Conservation (phyloP, 2,797 vertebrate species). For the Cossypha caffra region DNA sequence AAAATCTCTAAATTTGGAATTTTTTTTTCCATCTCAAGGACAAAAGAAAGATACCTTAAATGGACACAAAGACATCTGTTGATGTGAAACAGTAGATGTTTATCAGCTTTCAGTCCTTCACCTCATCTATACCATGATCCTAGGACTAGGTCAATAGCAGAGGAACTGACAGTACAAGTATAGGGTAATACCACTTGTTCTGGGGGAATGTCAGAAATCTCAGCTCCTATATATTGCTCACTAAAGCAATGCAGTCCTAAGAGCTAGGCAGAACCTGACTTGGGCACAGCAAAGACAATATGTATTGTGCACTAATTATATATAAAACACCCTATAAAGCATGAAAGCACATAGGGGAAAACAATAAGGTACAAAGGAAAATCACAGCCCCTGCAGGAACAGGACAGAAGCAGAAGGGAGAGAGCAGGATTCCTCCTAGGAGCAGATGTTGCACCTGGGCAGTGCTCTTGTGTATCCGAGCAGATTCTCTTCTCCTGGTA, state of each 20-base stretch:
- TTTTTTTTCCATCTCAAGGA: neutral
- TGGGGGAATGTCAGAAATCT: neutral
- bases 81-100: neutral
- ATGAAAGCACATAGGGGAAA: neutral
- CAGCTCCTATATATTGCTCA: rapidly evolving
- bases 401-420: neutral
- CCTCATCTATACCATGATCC: neutral
- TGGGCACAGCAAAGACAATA: neutral
- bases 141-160: neutral
- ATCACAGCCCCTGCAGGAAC: neutral
- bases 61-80: neutral
- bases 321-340: neutral
- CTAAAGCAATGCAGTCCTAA: neutral
- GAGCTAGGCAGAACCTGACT: neutral
- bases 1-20: neutral
- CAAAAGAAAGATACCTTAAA: neutral
- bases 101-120: neutral
- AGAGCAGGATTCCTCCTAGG: neutral
- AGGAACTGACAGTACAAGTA: neutral
- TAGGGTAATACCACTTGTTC: neutral
- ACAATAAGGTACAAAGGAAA: neutral
- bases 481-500: neutral
- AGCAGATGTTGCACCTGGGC: neutral
- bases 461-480: neutral
- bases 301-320: rapidly evolving